Percentiles rank a stretch among this genome's conserved stretches.
These are phyloP conservation scores for Leptopilina myrica DNA, from an alignment of 2,888 invertebrate species.

Conservation along the genomic window DNA sequence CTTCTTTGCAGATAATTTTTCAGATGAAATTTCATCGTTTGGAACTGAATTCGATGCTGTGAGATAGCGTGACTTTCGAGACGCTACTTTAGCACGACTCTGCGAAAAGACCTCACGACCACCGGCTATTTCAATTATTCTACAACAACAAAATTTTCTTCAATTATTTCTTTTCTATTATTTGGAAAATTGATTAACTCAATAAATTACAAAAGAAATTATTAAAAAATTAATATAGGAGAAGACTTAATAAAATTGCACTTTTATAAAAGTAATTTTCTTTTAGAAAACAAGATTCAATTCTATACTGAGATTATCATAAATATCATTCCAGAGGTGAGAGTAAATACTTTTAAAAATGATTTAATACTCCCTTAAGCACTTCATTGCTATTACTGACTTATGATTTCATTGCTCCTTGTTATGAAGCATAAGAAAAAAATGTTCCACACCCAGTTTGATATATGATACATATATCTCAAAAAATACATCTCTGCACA, in stretches of 20 bases:
- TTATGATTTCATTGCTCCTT: not conserved
- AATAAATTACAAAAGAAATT: too few relatives aligned
- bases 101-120: conserved; percentile 91
- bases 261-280: not conserved
- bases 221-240: not conserved
- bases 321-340: not conserved
- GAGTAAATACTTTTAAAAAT: not conserved
- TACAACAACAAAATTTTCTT: conserved; percentile 62
- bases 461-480: not conserved
- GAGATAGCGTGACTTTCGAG: conserved; percentile 83
- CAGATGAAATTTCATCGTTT: conserved; percentile 73
- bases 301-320: too few relatives aligned
- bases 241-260: not conserved
- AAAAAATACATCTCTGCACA: not conserved
- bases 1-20: conserved; percentile 75
- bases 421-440: not conserved
- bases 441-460: not conserved
- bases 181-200: too few relatives aligned
- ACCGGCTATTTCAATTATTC: conserved; percentile 88
- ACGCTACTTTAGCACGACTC: conserved; percentile 86
- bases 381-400: not conserved
- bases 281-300: not conserved
- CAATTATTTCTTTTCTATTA: not conserved
- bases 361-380: not conserved
- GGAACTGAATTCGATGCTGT: conserved; percentile 72